These are phyloP conservation scores for Leuciscus waleckii DNA, from an alignment of 2,797 vertebrate genomes.

Conservation along the genomic window DNA sequence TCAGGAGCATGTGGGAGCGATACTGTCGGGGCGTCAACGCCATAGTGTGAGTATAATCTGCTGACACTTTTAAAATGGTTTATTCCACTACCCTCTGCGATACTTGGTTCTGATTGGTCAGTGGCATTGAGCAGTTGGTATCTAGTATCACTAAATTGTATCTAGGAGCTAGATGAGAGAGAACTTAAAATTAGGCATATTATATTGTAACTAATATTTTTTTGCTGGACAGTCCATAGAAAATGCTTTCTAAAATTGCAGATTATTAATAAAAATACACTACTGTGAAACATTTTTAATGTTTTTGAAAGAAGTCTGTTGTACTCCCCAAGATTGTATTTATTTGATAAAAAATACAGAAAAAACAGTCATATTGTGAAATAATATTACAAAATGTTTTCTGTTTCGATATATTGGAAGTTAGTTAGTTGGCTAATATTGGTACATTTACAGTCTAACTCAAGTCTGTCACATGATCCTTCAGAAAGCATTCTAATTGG, in stretches of 20 bases:
- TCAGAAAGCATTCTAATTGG: background rate
- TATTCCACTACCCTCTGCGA: background rate
- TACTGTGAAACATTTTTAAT: background rate
- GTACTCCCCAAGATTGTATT: background rate
- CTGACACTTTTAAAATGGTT: background rate
- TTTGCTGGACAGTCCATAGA: background rate
- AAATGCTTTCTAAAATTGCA: background rate
- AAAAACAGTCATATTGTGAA: background rate
- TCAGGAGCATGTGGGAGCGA: constrained; percentile 99
- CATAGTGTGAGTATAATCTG: constrained; percentile 88
- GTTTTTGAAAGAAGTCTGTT: background rate
- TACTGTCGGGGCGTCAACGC: constrained; percentile 98
- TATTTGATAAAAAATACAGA: background rate
- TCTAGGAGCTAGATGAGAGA: background rate
- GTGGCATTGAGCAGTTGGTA: background rate
- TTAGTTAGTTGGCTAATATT: background rate
- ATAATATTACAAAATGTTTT: background rate
- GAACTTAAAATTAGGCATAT: too few species aligned
- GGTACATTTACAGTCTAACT: background rate
- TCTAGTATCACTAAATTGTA: background rate
- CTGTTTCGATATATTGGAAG: too few species aligned
- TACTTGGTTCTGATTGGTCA: constrained; percentile 23
- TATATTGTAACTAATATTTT: background rate
- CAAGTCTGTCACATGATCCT: background rate
- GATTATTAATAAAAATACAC: background rate